Evolutionary conservation across 2,888 invertebrate species (phyloP), one percentile per base, ranked within the genome.

Genomic region (Isoperla grammatica): DNA sequence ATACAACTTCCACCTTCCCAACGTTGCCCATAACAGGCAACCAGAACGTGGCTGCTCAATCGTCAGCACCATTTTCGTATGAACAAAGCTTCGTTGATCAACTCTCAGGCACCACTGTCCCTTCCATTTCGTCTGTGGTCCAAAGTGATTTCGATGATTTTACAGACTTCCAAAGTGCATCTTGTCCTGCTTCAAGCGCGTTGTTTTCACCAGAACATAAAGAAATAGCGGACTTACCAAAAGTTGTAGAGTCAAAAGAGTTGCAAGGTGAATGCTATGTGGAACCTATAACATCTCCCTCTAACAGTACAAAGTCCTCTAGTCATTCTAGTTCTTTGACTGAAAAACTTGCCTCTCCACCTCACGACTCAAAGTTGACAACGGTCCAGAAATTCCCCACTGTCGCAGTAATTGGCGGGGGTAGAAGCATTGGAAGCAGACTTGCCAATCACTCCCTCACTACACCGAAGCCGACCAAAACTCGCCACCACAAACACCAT

Each of bases 391-490:
- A 65, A 55, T 67, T 65, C 54, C 61, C 65, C n/a, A 63, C 64
- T 40, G 55, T 64, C 11, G 23, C 61, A 42, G 61, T 64, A 12
- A 42, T 61, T 22, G 60, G 59, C 17, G 56, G 74, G 57, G 73
- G 73, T 11, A 72, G 74, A 5, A 73, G 74, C 2, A 73, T 77
- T 53, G 77, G 77, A 11, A 76, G 76, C 63, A 68, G 77, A 64
- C 67, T 77, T 19, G 77, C 77, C 2, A 77, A 77, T 68, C 76
- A 78, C 65, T 75, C 76, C 68, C 69, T 77, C 35, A 74, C 75
- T 9, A 68, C 73, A 9, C 73, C 73, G 39, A 73, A 73, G 62
- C 60, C 56, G 50, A 59, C 9, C 50, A 63, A 60, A 39, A 35
- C 48, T 19, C 43, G 42, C 17, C 61, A 59, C 48, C 61, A 60